A percentile compares a stretch with the other conserved stretches of the same genome.
phyloP scores from a whole-genome alignment of 2,113 vertebrate species.

The Barbus barbus region DNA sequence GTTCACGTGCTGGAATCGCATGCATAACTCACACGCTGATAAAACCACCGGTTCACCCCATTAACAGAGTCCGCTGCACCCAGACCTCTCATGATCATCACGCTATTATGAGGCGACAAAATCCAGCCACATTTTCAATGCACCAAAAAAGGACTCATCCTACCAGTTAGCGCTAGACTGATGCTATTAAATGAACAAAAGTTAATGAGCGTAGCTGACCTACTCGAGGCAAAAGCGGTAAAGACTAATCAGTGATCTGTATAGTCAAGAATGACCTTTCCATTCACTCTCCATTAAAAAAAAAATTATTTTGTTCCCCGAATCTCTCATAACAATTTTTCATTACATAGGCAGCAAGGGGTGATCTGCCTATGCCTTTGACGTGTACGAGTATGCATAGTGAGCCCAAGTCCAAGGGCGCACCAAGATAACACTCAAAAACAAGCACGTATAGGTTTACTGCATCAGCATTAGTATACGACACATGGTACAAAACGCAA shows the following conservation, averaged over 20 bases:
- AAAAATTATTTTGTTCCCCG: not conserved
- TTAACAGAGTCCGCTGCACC: not conserved
- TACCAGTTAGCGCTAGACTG: conserved; percentile 14
- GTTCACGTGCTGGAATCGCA: conserved; percentile 7
- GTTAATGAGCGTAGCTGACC: conserved; percentile 44
- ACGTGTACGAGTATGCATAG: conserved; percentile 8
- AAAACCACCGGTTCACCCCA: conserved; percentile 6
- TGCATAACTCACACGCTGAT: conserved; percentile 4
- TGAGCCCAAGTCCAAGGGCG: conserved; percentile 25
- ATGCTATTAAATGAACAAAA: conserved; percentile 30
- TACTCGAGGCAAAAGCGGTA: conserved; percentile 25
- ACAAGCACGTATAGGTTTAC: not conserved
- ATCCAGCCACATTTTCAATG: conserved; percentile 2
- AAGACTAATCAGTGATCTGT: conserved; percentile 33
- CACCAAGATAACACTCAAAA: conserved; percentile 24
- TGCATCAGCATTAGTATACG: not conserved
- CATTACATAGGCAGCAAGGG: conserved; percentile 16
- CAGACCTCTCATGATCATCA: not conserved
- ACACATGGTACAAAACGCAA: not conserved
- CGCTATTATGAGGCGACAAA: not conserved
- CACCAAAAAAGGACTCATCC: not conserved
- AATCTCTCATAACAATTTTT: conserved; percentile 24
- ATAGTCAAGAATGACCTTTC: conserved; percentile 42
- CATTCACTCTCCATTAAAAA: conserved; percentile 1
- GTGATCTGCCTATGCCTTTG: not conserved